A percentile compares a stretch with the other conserved stretches of the same genome.
Conservation (phyloP, 1,140 invertebrate species). For the Meloidogyne floridensis region DNA sequence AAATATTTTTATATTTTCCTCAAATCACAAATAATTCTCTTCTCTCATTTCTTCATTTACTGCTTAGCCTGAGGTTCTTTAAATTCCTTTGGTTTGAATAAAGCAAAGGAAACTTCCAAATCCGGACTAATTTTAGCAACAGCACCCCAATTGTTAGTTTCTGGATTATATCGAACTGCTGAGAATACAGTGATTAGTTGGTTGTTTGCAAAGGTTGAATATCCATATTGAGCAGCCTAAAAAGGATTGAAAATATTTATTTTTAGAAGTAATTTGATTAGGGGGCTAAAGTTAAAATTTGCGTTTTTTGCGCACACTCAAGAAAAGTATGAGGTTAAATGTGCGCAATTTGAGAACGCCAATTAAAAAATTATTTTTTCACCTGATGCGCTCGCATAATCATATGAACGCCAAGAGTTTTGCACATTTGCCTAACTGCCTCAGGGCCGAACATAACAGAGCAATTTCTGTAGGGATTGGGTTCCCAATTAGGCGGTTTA, state of each 20-base stretch:
- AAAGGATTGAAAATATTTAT: background rate
- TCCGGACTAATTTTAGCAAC: background rate
- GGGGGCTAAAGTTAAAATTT: no score
- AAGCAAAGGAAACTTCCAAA: background rate
- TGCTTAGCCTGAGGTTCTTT: background rate
- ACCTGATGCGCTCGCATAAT: conserved; percentile 1
- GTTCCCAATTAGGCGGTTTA: background rate
- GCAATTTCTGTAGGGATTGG: background rate
- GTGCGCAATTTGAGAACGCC: no score
- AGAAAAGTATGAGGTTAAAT: no score
- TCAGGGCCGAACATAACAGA: background rate
- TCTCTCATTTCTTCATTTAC: background rate
- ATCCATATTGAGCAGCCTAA: conserved; percentile 6
- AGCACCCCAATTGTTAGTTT: conserved; percentile 8
- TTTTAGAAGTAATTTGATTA: no score
- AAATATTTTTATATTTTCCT: no score
- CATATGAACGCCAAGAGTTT: background rate
- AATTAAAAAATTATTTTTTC: background rate
- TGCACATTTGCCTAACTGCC: background rate
- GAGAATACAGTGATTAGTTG: background rate
- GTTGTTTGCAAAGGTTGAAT: background rate
- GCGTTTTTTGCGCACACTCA: no score
- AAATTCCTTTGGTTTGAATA: background rate
- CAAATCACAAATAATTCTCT: background rate
- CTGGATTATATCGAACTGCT: conserved; percentile 2